Conservation (phyloP, 37 sponge, comb jelly and placozoan species). For the Petrosia ficiformis region DNA sequence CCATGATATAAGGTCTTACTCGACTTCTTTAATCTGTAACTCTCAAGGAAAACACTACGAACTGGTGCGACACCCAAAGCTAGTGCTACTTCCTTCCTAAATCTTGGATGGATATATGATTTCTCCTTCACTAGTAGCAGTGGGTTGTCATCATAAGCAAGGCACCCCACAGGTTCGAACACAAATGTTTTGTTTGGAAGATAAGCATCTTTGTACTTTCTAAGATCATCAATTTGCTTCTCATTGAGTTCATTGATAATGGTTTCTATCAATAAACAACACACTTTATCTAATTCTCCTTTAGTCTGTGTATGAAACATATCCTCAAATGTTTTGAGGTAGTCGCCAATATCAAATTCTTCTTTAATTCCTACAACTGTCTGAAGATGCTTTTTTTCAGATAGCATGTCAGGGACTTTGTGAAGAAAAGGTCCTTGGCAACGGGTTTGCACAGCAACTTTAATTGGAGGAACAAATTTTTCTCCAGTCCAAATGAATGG, state of each 20-base stretch:
- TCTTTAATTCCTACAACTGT: constrained; percentile 25
- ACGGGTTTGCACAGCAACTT: constrained; percentile 17
- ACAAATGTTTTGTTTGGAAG: constrained; percentile 35
- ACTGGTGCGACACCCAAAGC: constrained; percentile 18
- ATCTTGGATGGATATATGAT: constrained; percentile 5
- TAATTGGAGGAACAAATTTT: constrained; percentile 12
- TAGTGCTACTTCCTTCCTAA: constrained; percentile 28
- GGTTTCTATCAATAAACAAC: neutral
- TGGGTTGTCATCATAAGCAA: constrained; percentile 51
- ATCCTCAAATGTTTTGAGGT: constrained; percentile 27
- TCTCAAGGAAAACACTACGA: constrained; percentile 17
- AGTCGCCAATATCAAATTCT: constrained; percentile 26
- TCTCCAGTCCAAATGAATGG: constrained; percentile 51
- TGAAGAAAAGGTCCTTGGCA: constrained; percentile 50
- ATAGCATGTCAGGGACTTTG: constrained; percentile 20
- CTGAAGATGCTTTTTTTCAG: neutral
- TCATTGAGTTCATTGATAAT: neutral
- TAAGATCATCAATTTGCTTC: neutral
- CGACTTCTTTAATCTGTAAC: neutral
- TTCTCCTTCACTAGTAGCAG: constrained; percentile 18
- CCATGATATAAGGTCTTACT: neutral
- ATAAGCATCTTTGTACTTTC: constrained; percentile 1
- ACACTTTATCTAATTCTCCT: constrained; percentile 5
- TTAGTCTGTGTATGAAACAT: constrained; percentile 29
- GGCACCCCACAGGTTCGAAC: constrained; percentile 10